Evolutionary conservation across 2,888 invertebrate genomes (phyloP), one percentile per base, ranked within the genome.

Genomic region (Melieria omissa): DNA sequence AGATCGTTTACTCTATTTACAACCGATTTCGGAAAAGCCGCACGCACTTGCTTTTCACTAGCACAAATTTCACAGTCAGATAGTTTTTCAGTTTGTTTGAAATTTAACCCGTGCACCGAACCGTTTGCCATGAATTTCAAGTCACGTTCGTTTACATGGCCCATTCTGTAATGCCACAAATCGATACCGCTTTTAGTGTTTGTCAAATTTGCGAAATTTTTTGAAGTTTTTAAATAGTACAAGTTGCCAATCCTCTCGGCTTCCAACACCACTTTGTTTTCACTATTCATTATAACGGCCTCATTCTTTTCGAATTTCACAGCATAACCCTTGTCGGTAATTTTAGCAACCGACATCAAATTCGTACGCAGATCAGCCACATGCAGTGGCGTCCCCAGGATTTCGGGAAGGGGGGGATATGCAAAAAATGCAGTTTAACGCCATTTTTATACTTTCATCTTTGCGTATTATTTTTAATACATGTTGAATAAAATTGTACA

Each of bases 1-100:
- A 76, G 62, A 74, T 69, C 3, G 73, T 73, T 3, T 73, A 71
- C 71, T 16, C 73, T 73, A 69, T 61, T 74, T n/a, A 65, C 67
- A 9, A 60, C 68, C n/a, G 45, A 29, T 52, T 47, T 70, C 44
- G 73, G 66, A 44, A 76, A 65, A 46, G 68, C 72, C 5, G 57
- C 45, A 0, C 72, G 68, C 58, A 58, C 58, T 58, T 75, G 72
- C 42, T 75, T 72, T 65, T 72, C 65, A 6, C 71, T 72, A 49
- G 65, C 65, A 14, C 72, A 71, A 1, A 70, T 60, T 60, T 60
- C 45, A 12, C 60, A 60, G 10, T 42, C 44, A 10, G n/a, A 60
- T 42, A 60, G 44, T 60, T 42, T 42, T 58, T 63, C 66, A 29
- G 8, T n/a, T 4, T 47, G 5, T 6, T 58, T 46, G 41, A 67